Evolutionary conservation across 2,797 vertebrate genomes (phyloP).

Genomic region (Tragelaphus eurycerus): DNA sequence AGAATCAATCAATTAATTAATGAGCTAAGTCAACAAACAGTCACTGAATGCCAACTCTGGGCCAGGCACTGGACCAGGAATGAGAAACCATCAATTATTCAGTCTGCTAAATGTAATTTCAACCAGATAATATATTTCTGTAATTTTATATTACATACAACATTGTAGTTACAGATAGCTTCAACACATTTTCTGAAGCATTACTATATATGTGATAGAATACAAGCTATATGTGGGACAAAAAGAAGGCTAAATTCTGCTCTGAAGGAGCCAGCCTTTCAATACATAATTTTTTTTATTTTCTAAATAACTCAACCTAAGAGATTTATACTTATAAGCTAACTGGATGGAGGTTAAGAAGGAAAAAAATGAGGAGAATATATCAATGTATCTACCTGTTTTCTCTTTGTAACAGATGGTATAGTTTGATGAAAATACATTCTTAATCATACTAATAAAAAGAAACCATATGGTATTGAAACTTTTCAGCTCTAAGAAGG

Average conservation of each 20-base stretch:
- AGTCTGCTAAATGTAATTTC: conserved; percentile 18
- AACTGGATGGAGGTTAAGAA: conserved; percentile 11
- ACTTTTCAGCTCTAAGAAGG: conserved; percentile 41
- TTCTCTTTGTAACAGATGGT: conserved; percentile 33
- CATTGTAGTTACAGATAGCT: not conserved
- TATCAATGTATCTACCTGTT: not conserved
- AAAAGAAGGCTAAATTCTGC: not conserved
- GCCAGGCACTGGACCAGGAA: not conserved
- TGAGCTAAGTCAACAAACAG: conserved; percentile 6
- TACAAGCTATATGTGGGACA: not conserved
- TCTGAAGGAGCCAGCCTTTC: not conserved
- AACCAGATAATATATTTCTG: not conserved
- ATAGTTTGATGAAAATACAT: conserved; percentile 54
- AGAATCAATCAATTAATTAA: not conserved
- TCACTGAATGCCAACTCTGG: not conserved
- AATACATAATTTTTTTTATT: not conserved
- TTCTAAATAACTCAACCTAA: conserved; percentile 35
- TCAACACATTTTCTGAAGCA: conserved; percentile 33
- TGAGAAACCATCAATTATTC: not conserved
- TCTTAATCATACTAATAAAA: conserved; percentile 52
- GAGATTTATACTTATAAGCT: not conserved
- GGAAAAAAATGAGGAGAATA: not conserved
- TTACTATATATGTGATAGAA: not conserved
- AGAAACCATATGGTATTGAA: conserved; percentile 45
- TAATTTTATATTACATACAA: conserved; percentile 36